Base-by-base conservation (phyloP, 2,797 vertebrate species). In the Tiaroga cobitis region DNA sequence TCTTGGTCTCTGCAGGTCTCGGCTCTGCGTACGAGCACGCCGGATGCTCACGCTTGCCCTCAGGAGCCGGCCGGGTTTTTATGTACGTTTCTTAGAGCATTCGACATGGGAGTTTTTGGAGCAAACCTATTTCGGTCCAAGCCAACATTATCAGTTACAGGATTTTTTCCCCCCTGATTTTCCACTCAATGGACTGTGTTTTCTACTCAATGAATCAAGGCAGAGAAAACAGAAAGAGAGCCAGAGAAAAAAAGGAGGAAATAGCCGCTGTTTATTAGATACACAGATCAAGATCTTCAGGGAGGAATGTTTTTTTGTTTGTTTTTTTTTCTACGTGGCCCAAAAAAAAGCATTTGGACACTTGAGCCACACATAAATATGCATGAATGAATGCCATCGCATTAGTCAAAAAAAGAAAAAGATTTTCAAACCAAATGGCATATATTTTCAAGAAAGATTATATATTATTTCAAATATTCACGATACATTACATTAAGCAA, bases 71-170 rank as follows among this genome's bases (percentile, higher is more conserved):
- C 46, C 80, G n/a, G 46, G 83, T 69, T 87, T 87, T 86, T 87
- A 79, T 89, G 83, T 90, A 87, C 65, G 67, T 85, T 88, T 91
- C 83, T 88, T 83, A 84, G 85, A 87, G 89, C 59, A 88, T 90
- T 88, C 88, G 78, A 84, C 90, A 89, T 90, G 91, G 90, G 91
- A 92, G 91, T 92, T 90, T 90, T 88, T 89, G 83, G 82, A 91
- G 90, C 87, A 90, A 90, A 90, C 89, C 84, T 90, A 90, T 89
- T 91, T 87, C 81, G 54, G 86, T 88, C 78, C 56, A 84, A 88
- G 86, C 84, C 87, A 82, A 89, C 87, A 80, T 92, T 87, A 90
- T 88, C 89, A 87, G 89, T 91, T 92, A 87, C 87, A 87, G 81
- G 77, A 90, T 86, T 89, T 86, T 86, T 79, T 18, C 15, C 72